Evolutionary conservation across 2,797 vertebrate species (phyloP).

Genomic region (Hipposideros larvatus): DNA sequence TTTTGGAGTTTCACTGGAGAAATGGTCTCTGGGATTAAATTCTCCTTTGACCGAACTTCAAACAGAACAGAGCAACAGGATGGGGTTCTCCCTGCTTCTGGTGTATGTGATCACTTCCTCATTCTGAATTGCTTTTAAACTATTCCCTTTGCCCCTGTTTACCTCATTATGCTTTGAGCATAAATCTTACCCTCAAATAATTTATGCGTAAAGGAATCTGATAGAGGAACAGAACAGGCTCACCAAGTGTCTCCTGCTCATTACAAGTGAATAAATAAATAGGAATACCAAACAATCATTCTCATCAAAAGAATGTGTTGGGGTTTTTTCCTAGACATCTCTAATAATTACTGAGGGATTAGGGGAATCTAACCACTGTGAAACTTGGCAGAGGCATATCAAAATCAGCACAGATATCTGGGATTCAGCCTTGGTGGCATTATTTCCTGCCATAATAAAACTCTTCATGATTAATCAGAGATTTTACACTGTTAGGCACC

Average conservation of each 20-base stretch:
- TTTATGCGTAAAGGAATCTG: conserved; percentile 73
- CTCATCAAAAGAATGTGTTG: conserved; percentile 76
- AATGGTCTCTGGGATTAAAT: conserved; percentile 42
- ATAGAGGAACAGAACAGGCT: conserved; percentile 65
- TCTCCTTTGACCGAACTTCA: conserved; percentile 72
- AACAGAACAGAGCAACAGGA: conserved; percentile 41
- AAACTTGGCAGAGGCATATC: conserved; percentile 63
- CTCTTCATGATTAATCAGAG: conserved; percentile 40
- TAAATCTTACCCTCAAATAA: conserved; percentile 81
- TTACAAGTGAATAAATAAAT: conserved; percentile 82
- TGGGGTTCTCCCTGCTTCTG: not conserved
- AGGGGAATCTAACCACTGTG: conserved; percentile 68
- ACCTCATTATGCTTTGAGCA: conserved; percentile 80
- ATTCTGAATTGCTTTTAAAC: conserved; percentile 77
- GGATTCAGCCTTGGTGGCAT: conserved; percentile 13
- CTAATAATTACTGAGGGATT: conserved; percentile 80
- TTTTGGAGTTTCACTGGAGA: conserved; percentile 22
- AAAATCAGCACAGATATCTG: conserved; percentile 67
- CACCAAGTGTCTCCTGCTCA: conserved; percentile 75
- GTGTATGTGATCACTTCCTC: conserved; percentile 68
- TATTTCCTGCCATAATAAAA: conserved; percentile 56
- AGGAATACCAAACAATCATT: conserved; percentile 77
- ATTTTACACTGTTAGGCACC: not conserved
- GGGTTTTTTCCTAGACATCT: conserved; percentile 47
- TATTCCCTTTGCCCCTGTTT: conserved; percentile 81